Conservation (phyloP, 2,888 invertebrate genomes). For the Monopis laevigella region DNA sequence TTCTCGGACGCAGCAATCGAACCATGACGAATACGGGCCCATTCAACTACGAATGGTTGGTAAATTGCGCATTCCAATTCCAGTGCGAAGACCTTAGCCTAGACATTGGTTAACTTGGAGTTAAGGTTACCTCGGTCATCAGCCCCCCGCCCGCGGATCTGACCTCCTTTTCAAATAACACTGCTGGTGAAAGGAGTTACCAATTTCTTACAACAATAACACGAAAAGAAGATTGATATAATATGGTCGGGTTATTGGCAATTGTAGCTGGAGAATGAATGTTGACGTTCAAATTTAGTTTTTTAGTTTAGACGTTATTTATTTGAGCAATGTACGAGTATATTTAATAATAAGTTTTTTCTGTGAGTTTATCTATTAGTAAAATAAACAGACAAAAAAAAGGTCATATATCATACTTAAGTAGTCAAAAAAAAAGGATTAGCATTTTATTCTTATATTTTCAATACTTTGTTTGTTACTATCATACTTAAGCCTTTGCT, state of each 20-base stretch:
- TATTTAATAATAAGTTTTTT: not conserved
- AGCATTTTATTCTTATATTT: too few species aligned
- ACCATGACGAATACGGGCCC: conserved; percentile 37
- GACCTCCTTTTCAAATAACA: conserved; percentile 39
- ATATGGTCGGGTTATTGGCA: conserved; percentile 1
- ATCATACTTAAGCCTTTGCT: too few species aligned
- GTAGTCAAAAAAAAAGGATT: too few species aligned
- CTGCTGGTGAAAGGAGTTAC: conserved; percentile 4
- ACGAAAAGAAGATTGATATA: too few species aligned
- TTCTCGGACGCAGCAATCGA: not conserved
- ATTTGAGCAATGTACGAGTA: not conserved
- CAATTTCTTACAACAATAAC: too few species aligned
- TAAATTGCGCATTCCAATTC: conserved; percentile 37
- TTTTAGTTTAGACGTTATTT: too few species aligned
- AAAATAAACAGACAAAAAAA: too few species aligned
- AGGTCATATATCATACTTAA: too few species aligned
- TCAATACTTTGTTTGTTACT: too few species aligned
- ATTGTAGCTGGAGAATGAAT: conserved; percentile 7
- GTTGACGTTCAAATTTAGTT: conserved; percentile 1
- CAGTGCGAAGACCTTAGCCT: conserved; percentile 54
- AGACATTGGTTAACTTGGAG: conserved; percentile 48
- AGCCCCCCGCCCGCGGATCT: conserved; percentile 42
- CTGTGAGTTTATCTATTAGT: too few species aligned
- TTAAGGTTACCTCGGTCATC: conserved; percentile 58
- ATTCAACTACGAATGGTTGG: conserved; percentile 28